Percentiles rank a stretch among this genome's conserved stretches.
Evolutionary conservation across 2,113 vertebrate genomes (phyloP).

Genomic region (Thalassarche chlororhynchos): DNA sequence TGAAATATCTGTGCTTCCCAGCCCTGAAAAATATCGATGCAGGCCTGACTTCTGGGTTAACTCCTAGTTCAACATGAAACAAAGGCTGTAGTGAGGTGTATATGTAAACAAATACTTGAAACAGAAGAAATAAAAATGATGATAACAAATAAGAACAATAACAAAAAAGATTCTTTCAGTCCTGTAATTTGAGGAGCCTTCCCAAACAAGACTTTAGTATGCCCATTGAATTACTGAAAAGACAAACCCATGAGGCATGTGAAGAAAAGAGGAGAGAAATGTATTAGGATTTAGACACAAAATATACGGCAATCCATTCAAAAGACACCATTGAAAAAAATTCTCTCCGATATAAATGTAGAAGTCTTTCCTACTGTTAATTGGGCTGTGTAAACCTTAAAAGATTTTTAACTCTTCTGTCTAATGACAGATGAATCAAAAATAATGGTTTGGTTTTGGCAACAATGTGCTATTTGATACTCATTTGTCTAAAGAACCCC

Average conservation of each 20-base stretch:
- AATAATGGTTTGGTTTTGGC: not conserved
- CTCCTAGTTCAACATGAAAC: not conserved
- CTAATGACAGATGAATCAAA: not conserved
- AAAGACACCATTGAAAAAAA: not conserved
- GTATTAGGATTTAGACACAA: not conserved
- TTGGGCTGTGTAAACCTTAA: not conserved
- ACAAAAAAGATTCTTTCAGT: not conserved
- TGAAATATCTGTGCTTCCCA: not conserved
- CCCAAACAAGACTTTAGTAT: not conserved
- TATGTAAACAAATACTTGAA: not conserved
- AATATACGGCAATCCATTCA: not conserved
- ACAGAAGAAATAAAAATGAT: not conserved
- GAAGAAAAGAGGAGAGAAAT: not conserved
- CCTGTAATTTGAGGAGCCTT: not conserved
- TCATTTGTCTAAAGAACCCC: not conserved
- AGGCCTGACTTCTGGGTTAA: not conserved
- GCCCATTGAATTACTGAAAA: not conserved
- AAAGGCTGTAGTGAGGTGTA: not conserved
- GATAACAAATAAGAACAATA: not conserved
- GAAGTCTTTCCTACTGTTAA: not conserved
- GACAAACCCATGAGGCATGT: not conserved
- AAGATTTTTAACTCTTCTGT: not conserved
- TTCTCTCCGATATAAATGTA: not conserved
- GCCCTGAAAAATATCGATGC: not conserved
- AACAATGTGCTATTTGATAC: not conserved